phyloP scores from a whole-genome alignment of 2,888 invertebrate genomes.

The Agonopterix alstromeriana region DNA sequence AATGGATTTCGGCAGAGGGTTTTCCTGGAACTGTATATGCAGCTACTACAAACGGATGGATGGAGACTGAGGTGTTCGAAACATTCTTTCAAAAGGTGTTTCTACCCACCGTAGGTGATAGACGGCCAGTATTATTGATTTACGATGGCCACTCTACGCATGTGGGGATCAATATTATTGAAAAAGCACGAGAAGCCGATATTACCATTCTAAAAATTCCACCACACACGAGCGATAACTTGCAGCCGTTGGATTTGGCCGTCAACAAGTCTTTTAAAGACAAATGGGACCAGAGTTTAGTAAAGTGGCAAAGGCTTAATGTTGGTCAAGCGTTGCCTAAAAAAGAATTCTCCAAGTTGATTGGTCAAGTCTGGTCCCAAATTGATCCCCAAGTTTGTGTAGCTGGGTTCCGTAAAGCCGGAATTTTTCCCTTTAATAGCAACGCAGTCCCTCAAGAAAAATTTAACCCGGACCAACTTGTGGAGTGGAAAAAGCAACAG shows the following conservation, averaged over 20 bases:
- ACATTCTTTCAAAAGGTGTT: constrained; percentile 9
- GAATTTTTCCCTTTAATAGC: constrained; percentile 18
- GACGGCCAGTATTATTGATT: constrained; percentile 21
- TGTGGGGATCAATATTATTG: constrained; percentile 12
- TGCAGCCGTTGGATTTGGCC: constrained; percentile 20
- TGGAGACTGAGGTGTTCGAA: constrained; percentile 23
- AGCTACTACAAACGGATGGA: constrained; percentile 26
- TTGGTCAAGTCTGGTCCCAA: constrained; percentile 17
- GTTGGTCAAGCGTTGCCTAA: constrained; percentile 10
- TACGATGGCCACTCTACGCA: constrained; percentile 21
- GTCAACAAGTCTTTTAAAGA: constrained; percentile 25
- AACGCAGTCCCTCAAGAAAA: constrained; percentile 8
- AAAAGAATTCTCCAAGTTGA: constrained; percentile 15
- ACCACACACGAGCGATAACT: constrained; percentile 17
- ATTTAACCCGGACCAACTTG: too few relatives aligned
- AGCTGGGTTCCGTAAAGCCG: constrained; percentile 20
- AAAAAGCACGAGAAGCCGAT: constrained; percentile 13
- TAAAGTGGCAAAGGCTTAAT: constrained; percentile 18
- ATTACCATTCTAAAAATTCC: constrained; percentile 18
- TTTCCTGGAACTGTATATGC: constrained; percentile 17
- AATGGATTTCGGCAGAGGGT: constrained; percentile 16
- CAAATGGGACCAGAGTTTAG: constrained; percentile 16
- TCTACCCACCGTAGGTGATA: constrained; percentile 9
- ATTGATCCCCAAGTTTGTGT: constrained; percentile 11
- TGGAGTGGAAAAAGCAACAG: too few relatives aligned